Base-by-base conservation (phyloP, 2,797 vertebrate species). In the Chanos chanos region DNA sequence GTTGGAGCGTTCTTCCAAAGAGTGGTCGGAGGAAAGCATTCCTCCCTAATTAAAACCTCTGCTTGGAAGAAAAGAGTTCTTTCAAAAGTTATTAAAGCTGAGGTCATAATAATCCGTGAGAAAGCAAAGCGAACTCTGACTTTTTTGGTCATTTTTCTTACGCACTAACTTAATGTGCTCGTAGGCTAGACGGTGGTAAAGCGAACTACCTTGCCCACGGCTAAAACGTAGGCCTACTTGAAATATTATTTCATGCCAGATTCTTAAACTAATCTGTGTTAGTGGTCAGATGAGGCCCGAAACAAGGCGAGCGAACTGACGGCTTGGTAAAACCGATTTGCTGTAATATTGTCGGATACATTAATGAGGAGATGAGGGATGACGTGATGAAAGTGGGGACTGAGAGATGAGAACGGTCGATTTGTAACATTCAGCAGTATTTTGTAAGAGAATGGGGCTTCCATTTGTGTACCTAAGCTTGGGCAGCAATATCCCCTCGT, bases 401-500 rank as follows among this genome's bases (percentile, higher is more conserved):
- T 21, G 49, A 59, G 66, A 61, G n/a, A n/a, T n/a, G n/a, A n/a
- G n/a, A n/a, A n/a, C n/a, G n/a, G n/a, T n/a, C n/a, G n/a, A 81
- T 74, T 82, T 61, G 60, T 68, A 61, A 77, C 71, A 60, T 66
- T 81, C 73, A 71, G 75, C 73, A 28, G 70, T 66, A 45, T 37
- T 50, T 36, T 58, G 61, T 68, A 33, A 74, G 63, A 65, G 6
- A 30, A 2, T 10, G 22, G 56, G 57, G 33, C 61, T 71, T 53
- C 31, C 33, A 31, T 61, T 34, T 62, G 62, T 66, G 61, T 40
- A 68, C 70, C 57, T 77, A 77, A 71, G 74, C 72, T 43, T 51
- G 66, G 71, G 72, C 72, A 75, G 77, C 75, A 70, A 78, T 77
- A 76, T 72, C 75, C 77, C 66, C 49, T 49, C 33, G 21, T 80